Evolutionary conservation across 2,797 vertebrate genomes (phyloP).

Genomic region (Crenuchus spilurus): DNA sequence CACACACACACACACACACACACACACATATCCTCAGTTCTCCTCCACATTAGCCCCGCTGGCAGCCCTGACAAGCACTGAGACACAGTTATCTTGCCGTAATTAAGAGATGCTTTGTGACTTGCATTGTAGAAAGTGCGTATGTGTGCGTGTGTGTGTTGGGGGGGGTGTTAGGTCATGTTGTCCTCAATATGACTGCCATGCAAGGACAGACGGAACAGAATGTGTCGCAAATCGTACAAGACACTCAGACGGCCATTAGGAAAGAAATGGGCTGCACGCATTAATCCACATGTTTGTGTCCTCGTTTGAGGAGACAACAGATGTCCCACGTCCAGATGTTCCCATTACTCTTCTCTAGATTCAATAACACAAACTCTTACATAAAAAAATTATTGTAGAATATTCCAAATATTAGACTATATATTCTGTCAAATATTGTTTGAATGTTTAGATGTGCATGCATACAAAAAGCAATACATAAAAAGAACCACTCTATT

Average conservation of each 20-base stretch:
- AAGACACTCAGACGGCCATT: constrained; percentile 74
- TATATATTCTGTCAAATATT: too few species aligned
- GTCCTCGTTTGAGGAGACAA: background rate
- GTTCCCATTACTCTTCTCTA: background rate
- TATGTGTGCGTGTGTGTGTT: constrained; percentile 26
- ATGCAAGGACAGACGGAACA: constrained; percentile 65
- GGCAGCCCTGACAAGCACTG: constrained; percentile 61
- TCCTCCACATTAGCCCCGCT: constrained; percentile 48
- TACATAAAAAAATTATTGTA: too few species aligned
- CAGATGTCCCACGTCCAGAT: background rate
- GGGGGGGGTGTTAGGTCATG: constrained; percentile 60
- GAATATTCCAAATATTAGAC: too few species aligned
- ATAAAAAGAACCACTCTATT: too few species aligned
- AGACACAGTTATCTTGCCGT: constrained; percentile 64
- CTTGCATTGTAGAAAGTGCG: constrained; percentile 46
- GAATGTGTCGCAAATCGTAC: constrained; percentile 74
- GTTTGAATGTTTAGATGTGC: too few species aligned
- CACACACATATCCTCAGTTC: background rate
- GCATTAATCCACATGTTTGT: constrained; percentile 61
- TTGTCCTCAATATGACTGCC: constrained; percentile 70
- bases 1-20: too few species aligned
- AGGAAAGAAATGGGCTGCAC: constrained; percentile 69
- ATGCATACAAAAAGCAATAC: too few species aligned
- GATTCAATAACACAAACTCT: background rate
- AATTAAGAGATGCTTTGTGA: constrained; percentile 70